phyloP scores from a whole-genome alignment of 2,113 vertebrate genomes.

The Aegypius monachus region DNA sequence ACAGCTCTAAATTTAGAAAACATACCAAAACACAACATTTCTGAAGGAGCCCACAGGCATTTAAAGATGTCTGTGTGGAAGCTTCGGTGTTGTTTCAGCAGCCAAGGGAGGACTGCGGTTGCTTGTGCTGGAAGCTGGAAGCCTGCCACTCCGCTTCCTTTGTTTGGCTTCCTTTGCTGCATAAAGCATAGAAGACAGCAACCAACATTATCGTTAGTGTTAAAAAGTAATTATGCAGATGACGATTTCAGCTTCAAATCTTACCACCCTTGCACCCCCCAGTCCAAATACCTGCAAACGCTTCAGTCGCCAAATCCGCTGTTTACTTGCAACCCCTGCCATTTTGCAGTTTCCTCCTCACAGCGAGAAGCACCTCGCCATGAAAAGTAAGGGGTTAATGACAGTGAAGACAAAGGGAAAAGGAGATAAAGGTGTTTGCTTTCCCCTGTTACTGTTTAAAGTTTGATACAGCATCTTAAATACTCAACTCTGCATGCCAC shows the following conservation, averaged over 20 bases:
- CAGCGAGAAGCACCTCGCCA: fast-evolving
- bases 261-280: too few relatives aligned
- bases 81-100: background rate
- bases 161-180: background rate
- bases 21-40: background rate
- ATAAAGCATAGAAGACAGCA: background rate
- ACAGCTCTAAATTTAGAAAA: background rate
- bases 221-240: background rate
- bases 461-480: background rate
- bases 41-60: background rate
- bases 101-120: background rate
- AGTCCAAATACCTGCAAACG: background rate
- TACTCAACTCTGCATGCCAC: background rate
- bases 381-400: background rate
- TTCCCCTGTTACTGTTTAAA: background rate
- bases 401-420: background rate
- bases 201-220: background rate
- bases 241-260: background rate
- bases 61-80: background rate
- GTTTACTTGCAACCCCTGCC: fast-evolving
- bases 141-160: background rate
- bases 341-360: background rate
- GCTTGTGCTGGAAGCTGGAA: background rate
- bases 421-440: background rate
- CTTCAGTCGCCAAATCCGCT: background rate